Evolutionary conservation across 2,797 vertebrate species (phyloP), one percentile per base, ranked within the genome.

Genomic region (Anabacerthia variegaticeps): DNA sequence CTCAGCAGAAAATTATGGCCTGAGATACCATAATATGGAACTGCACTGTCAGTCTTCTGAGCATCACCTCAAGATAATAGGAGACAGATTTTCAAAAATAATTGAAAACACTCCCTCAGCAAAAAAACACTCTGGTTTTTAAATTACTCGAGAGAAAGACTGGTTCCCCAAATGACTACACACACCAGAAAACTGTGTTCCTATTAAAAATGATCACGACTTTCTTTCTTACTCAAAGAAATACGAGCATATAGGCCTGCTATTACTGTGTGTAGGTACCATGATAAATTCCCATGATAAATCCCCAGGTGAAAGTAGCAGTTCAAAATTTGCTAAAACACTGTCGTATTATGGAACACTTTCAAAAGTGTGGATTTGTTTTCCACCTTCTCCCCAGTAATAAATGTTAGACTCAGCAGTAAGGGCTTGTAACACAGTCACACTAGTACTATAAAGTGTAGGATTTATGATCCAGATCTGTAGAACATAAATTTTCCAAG

Each of bases 401-500:
- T 89, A 93, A 90, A 95, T 93, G 79, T 68, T 71, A 59, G 61
- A 68, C 43, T 89, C 84, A 87, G 68, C 75, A 83, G 67, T 72
- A 54, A 72, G 68, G 39, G 41, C 43, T 85, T 85, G 61, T 43
- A 87, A 83, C 22, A n/a, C 63, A 91, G 81, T 24, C 86, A 51
- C 87, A 82, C 46, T 55, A 74, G 84, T 74, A 74, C 54, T 34
- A 68, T 85, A 95, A 96, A 93, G 12, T 39, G 16, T 30, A 68
- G 78, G 24, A 89, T 96, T 97, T 96, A 95, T 4, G 27, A 88
- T 78, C 78, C 77, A 88, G 78, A 71, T 89, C 61, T 94, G 41
- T 75, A 80, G 49, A 89, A 92, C 75, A 85, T 91, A 88, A 80
- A 88, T 94, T 95, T 95, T 93, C 65, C 89, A 85, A 87, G 41